These are phyloP conservation scores for Gadopsis marmoratus DNA, from an alignment of 2,797 vertebrate genomes.

Conservation along the genomic window DNA sequence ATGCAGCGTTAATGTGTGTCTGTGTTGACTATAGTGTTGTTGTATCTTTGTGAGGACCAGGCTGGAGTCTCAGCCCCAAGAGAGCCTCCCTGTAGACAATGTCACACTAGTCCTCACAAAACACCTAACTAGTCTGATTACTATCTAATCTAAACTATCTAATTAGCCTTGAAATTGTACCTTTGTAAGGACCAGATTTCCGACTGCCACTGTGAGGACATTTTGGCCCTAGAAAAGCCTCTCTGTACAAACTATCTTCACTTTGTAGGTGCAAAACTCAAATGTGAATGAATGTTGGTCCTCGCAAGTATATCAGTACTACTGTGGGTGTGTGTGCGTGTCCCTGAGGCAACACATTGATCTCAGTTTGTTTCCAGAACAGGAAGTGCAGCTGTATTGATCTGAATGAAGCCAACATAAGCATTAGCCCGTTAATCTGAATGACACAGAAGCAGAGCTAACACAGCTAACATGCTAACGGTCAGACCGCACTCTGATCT, in stretches of 20 bases:
- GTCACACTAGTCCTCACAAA: not conserved
- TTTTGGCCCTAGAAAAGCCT: not conserved
- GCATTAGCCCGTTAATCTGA: slow-evolving; percentile 16
- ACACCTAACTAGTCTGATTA: too few relatives aligned
- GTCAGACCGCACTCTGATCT: not conserved
- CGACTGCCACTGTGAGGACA: not conserved
- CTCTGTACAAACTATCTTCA: not conserved
- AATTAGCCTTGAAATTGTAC: not conserved
- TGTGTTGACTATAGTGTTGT: not conserved
- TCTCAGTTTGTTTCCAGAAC: slow-evolving; percentile 67
- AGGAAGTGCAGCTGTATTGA: slow-evolving; percentile 68
- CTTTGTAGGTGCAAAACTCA: not conserved
- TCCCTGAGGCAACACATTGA: slow-evolving; percentile 63
- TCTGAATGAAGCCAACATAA: slow-evolving; percentile 35
- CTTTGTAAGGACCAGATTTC: not conserved
- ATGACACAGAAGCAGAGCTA: slow-evolving; percentile 20
- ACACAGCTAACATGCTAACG: slow-evolving; percentile 23
- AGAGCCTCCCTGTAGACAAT: too few relatives aligned
- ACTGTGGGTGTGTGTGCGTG: slow-evolving; percentile 20
- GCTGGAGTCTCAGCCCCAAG: not conserved
- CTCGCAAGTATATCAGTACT: not conserved
- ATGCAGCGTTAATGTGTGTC: not conserved
- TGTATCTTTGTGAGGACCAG: not conserved
- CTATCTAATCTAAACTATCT: too few relatives aligned
- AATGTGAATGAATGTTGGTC: not conserved